Evolutionary conservation across 2,797 vertebrate species (phyloP).

Genomic region (Heterohyrax brucei): DNA sequence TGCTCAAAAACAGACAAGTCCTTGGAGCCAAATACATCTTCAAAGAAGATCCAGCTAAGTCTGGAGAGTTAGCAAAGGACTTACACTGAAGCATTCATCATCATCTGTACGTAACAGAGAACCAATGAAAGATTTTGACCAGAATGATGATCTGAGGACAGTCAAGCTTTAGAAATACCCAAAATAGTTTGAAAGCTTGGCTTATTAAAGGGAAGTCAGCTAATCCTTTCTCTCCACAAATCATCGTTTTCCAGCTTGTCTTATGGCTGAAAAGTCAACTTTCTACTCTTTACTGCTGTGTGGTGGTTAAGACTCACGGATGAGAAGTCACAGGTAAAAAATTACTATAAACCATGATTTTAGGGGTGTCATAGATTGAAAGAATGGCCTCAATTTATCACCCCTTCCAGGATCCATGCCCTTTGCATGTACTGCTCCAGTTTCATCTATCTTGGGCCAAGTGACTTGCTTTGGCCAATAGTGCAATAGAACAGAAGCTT

Average conservation of each 20-base stretch:
- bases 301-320: neutral
- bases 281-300: neutral
- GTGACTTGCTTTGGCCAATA: neutral
- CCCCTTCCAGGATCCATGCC: neutral
- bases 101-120: neutral
- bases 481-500: neutral
- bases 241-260: neutral
- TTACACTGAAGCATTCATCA: neutral
- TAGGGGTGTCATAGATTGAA: neutral
- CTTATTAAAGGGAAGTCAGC: neutral
- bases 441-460: too few species aligned
- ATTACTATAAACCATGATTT: neutral
- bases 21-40: slow-evolving; percentile 19
- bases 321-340: neutral
- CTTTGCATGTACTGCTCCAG: neutral
- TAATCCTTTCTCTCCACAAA: neutral
- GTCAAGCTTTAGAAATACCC: neutral
- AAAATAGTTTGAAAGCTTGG: neutral
- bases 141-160: neutral
- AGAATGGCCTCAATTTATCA: neutral
- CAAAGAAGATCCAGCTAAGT: slow-evolving; percentile 2
- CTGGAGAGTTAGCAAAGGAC: neutral
- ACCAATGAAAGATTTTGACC: neutral
- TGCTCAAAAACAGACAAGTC: slow-evolving; percentile 26
- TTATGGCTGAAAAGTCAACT: neutral